Evolutionary conservation across 2,888 invertebrate species (phyloP), one percentile per base, ranked within the genome.

Genomic region (Cistogaster globosa): DNA sequence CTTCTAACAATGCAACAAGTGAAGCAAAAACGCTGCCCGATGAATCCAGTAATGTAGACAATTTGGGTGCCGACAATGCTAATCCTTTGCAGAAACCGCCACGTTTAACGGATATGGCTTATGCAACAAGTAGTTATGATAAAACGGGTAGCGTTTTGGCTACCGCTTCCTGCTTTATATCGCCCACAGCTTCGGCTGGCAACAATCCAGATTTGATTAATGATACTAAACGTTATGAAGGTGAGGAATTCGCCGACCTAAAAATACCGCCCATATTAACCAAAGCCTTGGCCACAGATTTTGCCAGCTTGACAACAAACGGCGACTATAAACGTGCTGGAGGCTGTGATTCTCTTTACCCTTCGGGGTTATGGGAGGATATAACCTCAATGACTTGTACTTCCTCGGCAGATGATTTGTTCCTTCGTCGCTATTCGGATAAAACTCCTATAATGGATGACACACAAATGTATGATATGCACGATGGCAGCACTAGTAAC

Each of bases 181-280:
- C 96, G 36, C 96, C 96, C 45, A 95, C 96, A 55, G 95, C 95
- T 53, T 95, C 96, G 87, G 95, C 95, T 86, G 94, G 95, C 88
- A 97, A 97, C 89, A 97, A 97, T 92, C 97, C 97, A 3, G 97
- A 97, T 92, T 93, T 97, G 86, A 97, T 97, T 89, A 96, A 96
- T 89, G 97, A 97, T 90, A 97, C 97, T 6, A 94, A 95, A 91
- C 94, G 95, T 65, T 94, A 94, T 82, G 95, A 94, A 84, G 94
- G 93, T 83, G 93, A 93, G 20, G 94, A 94, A 83, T 91, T 93
- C 69, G 90, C 92, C 0, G 92, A 92, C 53, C 87, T 92, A 2
- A 91, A 91, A 55, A 89, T 91, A 38, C 90, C 92, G 0, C 87
- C 90, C 3, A 89, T 90, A 42, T 83, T 91, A 11, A 93, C 93